A percentile compares a stretch with the other conserved stretches of the same genome.
phyloP scores from a whole-genome alignment of 2,797 vertebrate genomes.

The Pipistrellus pipistrellus region DNA sequence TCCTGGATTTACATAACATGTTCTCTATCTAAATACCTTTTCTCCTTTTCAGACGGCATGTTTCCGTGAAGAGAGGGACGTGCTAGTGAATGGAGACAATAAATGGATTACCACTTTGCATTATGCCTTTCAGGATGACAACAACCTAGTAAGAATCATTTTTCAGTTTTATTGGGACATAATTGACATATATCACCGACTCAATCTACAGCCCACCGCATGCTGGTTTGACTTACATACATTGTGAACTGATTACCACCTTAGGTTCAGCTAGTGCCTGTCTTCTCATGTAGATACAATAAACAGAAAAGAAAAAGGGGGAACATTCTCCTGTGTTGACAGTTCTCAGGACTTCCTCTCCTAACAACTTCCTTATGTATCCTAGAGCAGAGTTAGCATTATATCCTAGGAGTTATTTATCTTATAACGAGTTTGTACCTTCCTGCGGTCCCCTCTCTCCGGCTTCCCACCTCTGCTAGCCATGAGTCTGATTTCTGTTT shows the following conservation, averaged over 20 bases:
- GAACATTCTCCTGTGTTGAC: neutral
- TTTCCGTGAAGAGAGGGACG: slow-evolving; percentile 98
- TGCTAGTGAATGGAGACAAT: slow-evolving; percentile 97
- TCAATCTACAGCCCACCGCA: neutral
- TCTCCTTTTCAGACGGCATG: slow-evolving; percentile 94
- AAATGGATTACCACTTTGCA: slow-evolving; percentile 99
- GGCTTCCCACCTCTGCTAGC: neutral
- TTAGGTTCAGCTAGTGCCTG: neutral
- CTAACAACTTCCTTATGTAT: no score
- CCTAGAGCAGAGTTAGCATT: neutral
- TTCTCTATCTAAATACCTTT: slow-evolving; percentile 63
- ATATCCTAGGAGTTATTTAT: neutral
- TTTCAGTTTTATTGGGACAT: neutral
- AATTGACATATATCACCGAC: neutral
- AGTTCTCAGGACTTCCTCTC: neutral
- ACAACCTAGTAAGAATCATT: slow-evolving; percentile 94
- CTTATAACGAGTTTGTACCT: neutral
- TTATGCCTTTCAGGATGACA: slow-evolving; percentile 99
- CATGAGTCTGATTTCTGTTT: neutral
- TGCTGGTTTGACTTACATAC: neutral
- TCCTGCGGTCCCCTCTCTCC: neutral
- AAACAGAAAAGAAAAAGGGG: neutral
- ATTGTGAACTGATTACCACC: neutral
- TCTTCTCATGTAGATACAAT: neutral
- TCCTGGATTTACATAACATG: neutral